A percentile compares a stretch with the other conserved stretches of the same genome.
Evolutionary conservation across 1,140 invertebrate species (phyloP).

Genomic region (Xylocopa sonorina): DNA sequence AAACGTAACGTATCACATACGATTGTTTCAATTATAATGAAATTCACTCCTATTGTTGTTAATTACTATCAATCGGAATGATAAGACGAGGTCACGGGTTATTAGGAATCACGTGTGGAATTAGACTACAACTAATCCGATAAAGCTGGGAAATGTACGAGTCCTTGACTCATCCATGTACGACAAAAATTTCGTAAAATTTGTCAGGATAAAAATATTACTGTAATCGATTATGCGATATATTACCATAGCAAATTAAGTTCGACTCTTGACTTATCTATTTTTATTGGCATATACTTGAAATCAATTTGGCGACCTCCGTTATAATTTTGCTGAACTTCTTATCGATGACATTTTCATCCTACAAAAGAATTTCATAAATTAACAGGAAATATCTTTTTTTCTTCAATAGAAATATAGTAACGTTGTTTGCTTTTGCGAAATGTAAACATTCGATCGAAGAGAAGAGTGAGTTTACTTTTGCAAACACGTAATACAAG

Average conservation of each 20-base stretch:
- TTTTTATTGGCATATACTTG: not conserved
- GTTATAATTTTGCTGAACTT: too few species aligned
- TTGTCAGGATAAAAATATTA: not conserved
- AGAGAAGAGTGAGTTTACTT: constrained; percentile 34
- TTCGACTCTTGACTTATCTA: not conserved
- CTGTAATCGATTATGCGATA: not conserved
- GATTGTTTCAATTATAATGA: constrained; percentile 48
- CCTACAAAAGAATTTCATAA: not conserved
- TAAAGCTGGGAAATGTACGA: constrained; percentile 7
- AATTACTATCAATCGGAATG: constrained; percentile 24
- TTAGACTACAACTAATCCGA: constrained; percentile 43
- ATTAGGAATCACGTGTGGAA: constrained; percentile 38
- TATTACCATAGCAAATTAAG: constrained; percentile 6
- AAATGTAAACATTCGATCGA: not conserved
- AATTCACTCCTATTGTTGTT: constrained; percentile 37
- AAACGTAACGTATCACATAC: not conserved
- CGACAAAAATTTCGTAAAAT: constrained; percentile 35
- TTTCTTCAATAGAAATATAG: not conserved
- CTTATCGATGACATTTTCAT: constrained; percentile 7
- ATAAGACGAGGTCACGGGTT: constrained; percentile 36
- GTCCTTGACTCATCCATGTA: constrained; percentile 33
- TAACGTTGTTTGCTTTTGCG: not conserved
- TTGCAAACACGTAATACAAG: constrained; percentile 11
- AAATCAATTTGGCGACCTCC: not conserved
- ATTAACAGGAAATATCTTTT: not conserved